These are phyloP conservation scores for Peromyscus eremicus DNA, from an alignment of 2,797 vertebrate species.

Conservation along the genomic window DNA sequence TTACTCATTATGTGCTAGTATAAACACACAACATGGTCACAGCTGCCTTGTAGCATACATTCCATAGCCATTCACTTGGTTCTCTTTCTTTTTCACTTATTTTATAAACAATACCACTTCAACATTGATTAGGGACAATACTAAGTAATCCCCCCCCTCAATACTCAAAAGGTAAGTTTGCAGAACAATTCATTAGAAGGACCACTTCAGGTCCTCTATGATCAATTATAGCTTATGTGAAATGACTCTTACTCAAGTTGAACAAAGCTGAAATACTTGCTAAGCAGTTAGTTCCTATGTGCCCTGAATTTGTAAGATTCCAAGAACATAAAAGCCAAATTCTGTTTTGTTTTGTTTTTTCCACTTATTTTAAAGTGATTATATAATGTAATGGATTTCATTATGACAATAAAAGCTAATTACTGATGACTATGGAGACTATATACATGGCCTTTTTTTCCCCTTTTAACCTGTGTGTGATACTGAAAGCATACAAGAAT, in stretches of 20 bases:
- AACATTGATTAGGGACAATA: slow-evolving; percentile 11
- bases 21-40: neutral
- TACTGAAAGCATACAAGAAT: neutral
- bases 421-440: neutral
- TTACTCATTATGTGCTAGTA: neutral
- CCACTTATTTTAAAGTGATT: neutral
- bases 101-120: slow-evolving; percentile 46
- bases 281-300: slow-evolving; percentile 26
- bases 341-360: no score
- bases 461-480: neutral
- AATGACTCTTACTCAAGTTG: slow-evolving; percentile 21
- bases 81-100: slow-evolving; percentile 14
- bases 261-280: slow-evolving; percentile 26
- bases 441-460: neutral
- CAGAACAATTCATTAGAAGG: slow-evolving; percentile 28
- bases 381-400: neutral
- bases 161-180: slow-evolving; percentile 47
- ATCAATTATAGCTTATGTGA: neutral
- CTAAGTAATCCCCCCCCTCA: neutral
- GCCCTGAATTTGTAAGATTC: neutral
- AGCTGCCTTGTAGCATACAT: neutral
- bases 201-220: slow-evolving; percentile 48
- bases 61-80: neutral
- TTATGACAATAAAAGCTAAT: neutral
- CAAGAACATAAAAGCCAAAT: slow-evolving; percentile 1